Base-by-base conservation (phyloP, 2,888 invertebrate species). In the Eristalis intricaria region DNA sequence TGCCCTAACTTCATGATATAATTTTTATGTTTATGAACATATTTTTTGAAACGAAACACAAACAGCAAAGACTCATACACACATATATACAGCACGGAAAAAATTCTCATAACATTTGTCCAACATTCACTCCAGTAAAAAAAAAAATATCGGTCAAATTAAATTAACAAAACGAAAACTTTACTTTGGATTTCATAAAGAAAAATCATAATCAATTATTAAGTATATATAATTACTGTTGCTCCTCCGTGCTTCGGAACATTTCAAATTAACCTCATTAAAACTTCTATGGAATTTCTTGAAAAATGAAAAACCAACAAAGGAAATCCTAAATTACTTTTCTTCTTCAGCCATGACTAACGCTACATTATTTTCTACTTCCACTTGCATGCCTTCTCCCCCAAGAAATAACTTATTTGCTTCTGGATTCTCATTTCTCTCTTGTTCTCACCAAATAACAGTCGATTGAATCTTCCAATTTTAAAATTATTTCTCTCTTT, bases 201-300 rank as follows among this genome's bases (percentile, higher is more conserved):
- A 8, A 50, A 50, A 50, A 19, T 19, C 60, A 19, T 40, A 61
- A 40, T 40, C 29, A 71, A 71, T 71, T 60, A 40, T 61, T 71
- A 40, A n/a, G 15, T 29, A 71, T 26, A 60, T 19, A 38, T 61
- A 71, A 69, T 56, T 38, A 26, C 26, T 11, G 22, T 40, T 11
- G 26, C 22, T 61, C 35, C 38, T 32, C 13, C 26, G 26, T 15
- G 23, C 22, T 10, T 26, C 60, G 40, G 40, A 60, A 50, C 19
- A 68, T 68, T 50, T 32, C 19, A 71, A 69, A 69, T 69, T 58
- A 35, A 58, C 22, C 56, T 68, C 58, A 70, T 58, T 70, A 58
- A 71, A 61, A 71, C 38, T 61, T 70, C n/a, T 38, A 23, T n/a
- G n/a, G n/a, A 61, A 29, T 61, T 61, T 40, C 40, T 61, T 29